Conservation (phyloP, 2,113 vertebrate genomes). For the Taxidea taxus region DNA sequence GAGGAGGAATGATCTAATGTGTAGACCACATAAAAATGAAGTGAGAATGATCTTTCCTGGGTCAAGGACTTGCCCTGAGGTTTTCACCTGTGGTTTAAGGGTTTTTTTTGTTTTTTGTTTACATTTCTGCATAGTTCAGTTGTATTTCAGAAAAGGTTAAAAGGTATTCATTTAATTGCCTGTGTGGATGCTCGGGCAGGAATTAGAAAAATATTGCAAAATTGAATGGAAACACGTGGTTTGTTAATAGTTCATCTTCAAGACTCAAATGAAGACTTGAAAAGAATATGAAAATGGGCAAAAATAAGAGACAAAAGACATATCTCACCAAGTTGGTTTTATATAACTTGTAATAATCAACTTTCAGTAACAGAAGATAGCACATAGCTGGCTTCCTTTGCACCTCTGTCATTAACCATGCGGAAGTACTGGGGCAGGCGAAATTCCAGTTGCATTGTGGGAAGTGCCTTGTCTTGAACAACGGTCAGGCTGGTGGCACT, state of each 20-base stretch:
- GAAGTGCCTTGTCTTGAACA: slow-evolving; percentile 10
- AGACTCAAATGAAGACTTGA: slow-evolving; percentile 1
- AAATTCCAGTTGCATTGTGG: not conserved
- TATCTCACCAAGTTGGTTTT: not conserved
- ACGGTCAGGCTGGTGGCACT: not conserved
- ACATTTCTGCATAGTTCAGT: not conserved
- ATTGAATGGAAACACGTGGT: not conserved
- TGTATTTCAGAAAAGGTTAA: slow-evolving; percentile 34
- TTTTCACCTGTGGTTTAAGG: slow-evolving; percentile 11
- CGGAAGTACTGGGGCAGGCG: not conserved
- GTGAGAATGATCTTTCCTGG: slow-evolving; percentile 13
- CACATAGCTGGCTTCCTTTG: not conserved
- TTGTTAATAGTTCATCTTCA: slow-evolving; percentile 7
- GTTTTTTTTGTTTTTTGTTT: not conserved
- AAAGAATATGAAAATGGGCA: not conserved
- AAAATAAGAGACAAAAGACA: slow-evolving; percentile 1
- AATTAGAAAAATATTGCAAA: slow-evolving; percentile 38
- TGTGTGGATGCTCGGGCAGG: not conserved
- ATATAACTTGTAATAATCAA: not conserved
- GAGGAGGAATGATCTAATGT: not conserved
- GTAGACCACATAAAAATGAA: not conserved
- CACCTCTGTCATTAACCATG: not conserved
- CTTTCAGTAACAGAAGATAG: not conserved
- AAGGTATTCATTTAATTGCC: slow-evolving; percentile 37
- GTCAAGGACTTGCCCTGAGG: slow-evolving; percentile 18